These are phyloP conservation scores for Pseudoatta argentina DNA, from an alignment of 1,140 invertebrate genomes.

Conservation along the genomic window DNA sequence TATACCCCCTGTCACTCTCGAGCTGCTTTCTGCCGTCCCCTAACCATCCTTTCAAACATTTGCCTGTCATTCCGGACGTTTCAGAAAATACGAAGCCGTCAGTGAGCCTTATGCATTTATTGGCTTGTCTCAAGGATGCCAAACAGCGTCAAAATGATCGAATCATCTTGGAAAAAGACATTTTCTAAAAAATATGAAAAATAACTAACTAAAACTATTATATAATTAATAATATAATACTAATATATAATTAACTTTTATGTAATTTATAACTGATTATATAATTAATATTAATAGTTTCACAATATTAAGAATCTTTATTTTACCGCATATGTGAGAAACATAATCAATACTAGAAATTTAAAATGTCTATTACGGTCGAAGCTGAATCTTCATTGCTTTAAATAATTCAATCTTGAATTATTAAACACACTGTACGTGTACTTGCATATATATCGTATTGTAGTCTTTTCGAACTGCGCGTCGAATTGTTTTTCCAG, in stretches of 20 bases:
- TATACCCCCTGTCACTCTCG: slow-evolving; percentile 21
- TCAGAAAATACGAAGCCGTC: slow-evolving; percentile 1
- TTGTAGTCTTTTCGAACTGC: no score
- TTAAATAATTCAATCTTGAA: no score
- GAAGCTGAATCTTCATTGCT: no score
- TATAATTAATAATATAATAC: no score
- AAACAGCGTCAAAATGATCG: neutral
- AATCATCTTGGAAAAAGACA: neutral
- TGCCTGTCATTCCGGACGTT: neutral
- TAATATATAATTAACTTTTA: no score
- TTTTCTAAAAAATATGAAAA: neutral
- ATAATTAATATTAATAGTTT: neutral
- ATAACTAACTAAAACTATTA: neutral
- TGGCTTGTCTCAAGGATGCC: neutral
- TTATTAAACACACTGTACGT: no score
- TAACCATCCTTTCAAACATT: slow-evolving; percentile 15
- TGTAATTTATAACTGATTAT: neutral
- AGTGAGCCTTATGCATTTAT: slow-evolving; percentile 15
- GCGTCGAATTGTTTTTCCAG: no score
- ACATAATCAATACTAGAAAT: no score
- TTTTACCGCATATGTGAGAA: no score
- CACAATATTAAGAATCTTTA: neutral
- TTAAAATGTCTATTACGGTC: no score
- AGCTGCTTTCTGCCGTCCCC: neutral
- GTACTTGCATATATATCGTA: no score